Evolutionary conservation across 2,888 invertebrate species (phyloP).

Genomic region (Aleiodes leptofemur): DNA sequence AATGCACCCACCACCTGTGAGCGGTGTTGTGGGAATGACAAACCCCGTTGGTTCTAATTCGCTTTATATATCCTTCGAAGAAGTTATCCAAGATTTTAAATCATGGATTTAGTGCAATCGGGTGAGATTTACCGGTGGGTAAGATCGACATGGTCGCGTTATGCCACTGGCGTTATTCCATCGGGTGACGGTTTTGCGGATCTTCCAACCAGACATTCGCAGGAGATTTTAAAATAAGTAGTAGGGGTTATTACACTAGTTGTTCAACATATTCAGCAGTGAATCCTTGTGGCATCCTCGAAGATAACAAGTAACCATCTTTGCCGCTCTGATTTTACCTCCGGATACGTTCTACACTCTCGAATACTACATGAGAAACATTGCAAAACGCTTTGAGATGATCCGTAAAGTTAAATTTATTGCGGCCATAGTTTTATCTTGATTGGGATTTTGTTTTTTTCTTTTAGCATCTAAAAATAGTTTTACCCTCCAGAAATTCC

Average conservation of each 20-base stretch:
- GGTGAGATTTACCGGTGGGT: conserved; percentile 70
- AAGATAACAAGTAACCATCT: conserved; percentile 54
- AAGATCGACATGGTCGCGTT: conserved; percentile 60
- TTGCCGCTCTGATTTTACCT: conserved; percentile 46
- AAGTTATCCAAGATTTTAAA: conserved; percentile 71
- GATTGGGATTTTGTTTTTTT: background rate
- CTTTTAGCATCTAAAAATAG: background rate
- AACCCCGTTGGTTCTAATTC: conserved; percentile 60
- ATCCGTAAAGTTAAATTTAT: conserved; percentile 42
- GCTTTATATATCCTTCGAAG: conserved; percentile 72
- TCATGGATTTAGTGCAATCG: conserved; percentile 73
- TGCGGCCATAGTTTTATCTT: conserved; percentile 20
- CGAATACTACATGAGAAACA: conserved; percentile 42
- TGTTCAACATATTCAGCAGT: conserved; percentile 43
- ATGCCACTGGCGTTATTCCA: conserved; percentile 43
- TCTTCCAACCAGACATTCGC: conserved; percentile 16
- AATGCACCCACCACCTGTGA: conserved; percentile 51
- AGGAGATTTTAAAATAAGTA: background rate
- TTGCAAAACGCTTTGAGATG: conserved; percentile 42
- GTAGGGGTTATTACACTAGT: conserved; percentile 15
- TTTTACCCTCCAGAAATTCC: background rate
- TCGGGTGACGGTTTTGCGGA: conserved; percentile 43
- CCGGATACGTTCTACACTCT: conserved; percentile 42
- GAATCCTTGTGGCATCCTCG: conserved; percentile 58
- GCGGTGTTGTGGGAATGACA: conserved; percentile 70